A percentile compares a stretch with the other conserved stretches of the same genome.
These are phyloP conservation scores for Eulemur macaco DNA, from an alignment of 2,113 vertebrate species.

Conservation along the genomic window DNA sequence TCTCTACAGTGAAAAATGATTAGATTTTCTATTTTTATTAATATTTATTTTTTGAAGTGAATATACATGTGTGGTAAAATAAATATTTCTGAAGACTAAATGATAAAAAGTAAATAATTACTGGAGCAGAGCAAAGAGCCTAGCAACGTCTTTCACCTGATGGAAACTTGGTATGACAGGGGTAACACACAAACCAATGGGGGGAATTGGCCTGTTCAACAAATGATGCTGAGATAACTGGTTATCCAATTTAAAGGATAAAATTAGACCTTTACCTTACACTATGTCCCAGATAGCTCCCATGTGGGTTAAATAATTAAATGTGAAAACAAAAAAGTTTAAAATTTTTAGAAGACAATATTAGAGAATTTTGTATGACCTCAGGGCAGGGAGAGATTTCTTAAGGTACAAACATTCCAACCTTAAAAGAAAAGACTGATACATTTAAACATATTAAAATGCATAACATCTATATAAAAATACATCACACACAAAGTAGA, in stretches of 20 bases:
- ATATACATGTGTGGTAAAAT: neutral
- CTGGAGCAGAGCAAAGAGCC: neutral
- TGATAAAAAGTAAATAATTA: neutral
- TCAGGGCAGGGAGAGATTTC: neutral
- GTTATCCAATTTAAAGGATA: neutral
- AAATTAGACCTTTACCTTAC: neutral
- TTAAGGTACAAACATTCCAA: neutral
- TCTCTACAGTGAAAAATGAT: neutral
- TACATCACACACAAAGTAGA: neutral
- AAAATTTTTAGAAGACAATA: neutral
- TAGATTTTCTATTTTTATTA: neutral
- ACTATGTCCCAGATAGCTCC: neutral
- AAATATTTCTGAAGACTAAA: conserved; percentile 3
- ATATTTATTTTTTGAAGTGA: neutral
- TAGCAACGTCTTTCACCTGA: neutral
- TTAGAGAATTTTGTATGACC: neutral
- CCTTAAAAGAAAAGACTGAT: neutral
- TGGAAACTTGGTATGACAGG: neutral
- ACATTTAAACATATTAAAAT: neutral
- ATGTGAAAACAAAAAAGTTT: neutral
- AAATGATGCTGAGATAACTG: neutral
- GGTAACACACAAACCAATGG: neutral
- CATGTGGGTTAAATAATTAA: neutral
- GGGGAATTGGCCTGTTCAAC: neutral
- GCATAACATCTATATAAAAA: neutral